These are phyloP conservation scores for Seladonia tumulorum DNA, from an alignment of 2,888 invertebrate genomes.

Conservation along the genomic window DNA sequence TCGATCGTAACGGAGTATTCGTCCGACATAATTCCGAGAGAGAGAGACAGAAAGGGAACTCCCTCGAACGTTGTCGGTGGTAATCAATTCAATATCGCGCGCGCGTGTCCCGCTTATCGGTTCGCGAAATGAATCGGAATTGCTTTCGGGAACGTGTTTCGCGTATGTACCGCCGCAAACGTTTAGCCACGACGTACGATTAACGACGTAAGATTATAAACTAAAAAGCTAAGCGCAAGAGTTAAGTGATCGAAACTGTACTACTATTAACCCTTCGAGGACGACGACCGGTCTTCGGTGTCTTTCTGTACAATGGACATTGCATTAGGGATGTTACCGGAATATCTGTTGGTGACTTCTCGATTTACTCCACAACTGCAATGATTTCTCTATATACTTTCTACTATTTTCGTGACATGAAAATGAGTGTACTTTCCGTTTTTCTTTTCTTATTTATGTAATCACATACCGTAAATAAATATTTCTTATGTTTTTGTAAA, in stretches of 20 bases:
- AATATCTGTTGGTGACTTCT: background rate
- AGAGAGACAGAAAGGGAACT: conserved; percentile 7
- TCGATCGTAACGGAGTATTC: background rate
- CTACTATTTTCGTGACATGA: too few species aligned
- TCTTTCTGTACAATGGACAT: background rate
- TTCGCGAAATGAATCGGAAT: background rate
- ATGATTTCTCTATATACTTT: too few species aligned
- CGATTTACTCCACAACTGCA: too few species aligned
- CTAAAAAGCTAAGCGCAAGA: background rate
- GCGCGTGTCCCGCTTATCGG: background rate
- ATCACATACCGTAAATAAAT: too few species aligned
- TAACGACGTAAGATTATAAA: background rate
- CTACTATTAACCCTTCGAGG: background rate
- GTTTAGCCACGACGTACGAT: background rate
- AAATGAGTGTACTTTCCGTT: too few species aligned
- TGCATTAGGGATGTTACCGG: background rate
- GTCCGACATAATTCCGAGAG: background rate
- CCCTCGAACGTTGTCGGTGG: background rate
- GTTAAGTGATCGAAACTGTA: background rate
- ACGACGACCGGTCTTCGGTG: background rate
- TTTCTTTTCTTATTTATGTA: too few species aligned
- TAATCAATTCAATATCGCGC: conserved; percentile 1
- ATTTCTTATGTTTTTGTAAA: too few species aligned
- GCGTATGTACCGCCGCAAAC: background rate
- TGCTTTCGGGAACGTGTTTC: conserved; percentile 1